These are phyloP conservation scores for Chymomyza procnemis DNA, from an alignment of 2,888 invertebrate genomes.

Conservation along the genomic window DNA sequence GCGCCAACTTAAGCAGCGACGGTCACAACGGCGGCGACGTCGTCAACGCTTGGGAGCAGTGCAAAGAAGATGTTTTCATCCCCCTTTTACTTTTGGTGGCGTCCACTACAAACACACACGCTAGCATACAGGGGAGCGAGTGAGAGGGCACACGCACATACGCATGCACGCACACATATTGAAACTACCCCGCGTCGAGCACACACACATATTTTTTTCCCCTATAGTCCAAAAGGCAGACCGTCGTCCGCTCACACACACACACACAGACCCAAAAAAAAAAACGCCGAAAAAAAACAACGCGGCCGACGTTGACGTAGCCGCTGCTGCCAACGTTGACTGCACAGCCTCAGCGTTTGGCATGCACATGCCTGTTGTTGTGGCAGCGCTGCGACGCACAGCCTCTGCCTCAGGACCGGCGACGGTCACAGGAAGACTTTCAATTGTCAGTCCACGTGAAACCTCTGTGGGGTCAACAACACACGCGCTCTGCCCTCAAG, in stretches of 20 bases:
- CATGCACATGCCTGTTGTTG: not conserved
- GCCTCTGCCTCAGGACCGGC: conserved; percentile 44
- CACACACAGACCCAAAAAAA: conserved; percentile 3
- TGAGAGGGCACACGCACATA: conserved; percentile 21
- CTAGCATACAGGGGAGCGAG: conserved; percentile 33
- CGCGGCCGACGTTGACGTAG: conserved; percentile 32
- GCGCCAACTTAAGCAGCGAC: conserved; percentile 10
- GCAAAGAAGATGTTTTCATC: conserved; percentile 48
- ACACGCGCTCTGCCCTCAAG: conserved; percentile 58
- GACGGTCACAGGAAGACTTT: conserved; percentile 70
- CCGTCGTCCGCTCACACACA: conserved; percentile 11
- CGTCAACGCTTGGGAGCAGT: conserved; percentile 29
- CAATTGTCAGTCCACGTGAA: conserved; percentile 77
- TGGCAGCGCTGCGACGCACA: conserved; percentile 18
- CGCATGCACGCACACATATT: conserved; percentile 17
- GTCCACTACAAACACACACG: conserved; percentile 48
- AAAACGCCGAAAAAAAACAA: conserved; percentile 7
- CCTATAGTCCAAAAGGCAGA: not conserved
- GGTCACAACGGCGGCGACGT: conserved; percentile 22
- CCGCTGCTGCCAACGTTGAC: conserved; percentile 36
- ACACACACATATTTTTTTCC: conserved; percentile 28
- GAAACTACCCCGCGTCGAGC: conserved; percentile 22
- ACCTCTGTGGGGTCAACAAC: conserved; percentile 78
- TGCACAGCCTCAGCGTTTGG: conserved; percentile 44
- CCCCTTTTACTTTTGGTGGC: conserved; percentile 58